Evolutionary conservation across 2,113 vertebrate species (phyloP).

Genomic region (Lophotis ruficrista): DNA sequence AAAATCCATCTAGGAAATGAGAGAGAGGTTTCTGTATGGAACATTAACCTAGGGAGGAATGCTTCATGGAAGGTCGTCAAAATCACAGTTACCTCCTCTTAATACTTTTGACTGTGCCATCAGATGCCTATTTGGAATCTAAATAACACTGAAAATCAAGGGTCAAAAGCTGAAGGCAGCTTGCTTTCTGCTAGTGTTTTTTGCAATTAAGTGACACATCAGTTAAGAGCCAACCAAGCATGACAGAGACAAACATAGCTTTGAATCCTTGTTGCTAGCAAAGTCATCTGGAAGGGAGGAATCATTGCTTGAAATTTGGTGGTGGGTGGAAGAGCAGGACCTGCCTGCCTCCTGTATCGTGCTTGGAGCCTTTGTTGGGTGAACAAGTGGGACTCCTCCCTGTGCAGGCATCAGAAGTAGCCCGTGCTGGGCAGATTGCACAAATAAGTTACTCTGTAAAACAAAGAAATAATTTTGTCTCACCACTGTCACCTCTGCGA

Average conservation of each 20-base stretch:
- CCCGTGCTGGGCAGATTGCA: background rate
- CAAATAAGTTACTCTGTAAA: background rate
- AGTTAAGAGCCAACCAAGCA: background rate
- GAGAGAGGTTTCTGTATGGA: background rate
- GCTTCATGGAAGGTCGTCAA: background rate
- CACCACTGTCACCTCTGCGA: background rate
- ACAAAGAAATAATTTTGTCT: background rate
- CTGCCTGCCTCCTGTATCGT: background rate
- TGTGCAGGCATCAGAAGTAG: background rate
- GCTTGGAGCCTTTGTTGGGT: background rate
- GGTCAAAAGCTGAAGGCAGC: background rate
- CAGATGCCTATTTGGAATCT: background rate
- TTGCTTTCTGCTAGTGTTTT: background rate
- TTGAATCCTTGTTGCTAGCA: background rate
- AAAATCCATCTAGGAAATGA: background rate
- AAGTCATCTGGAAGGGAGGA: background rate
- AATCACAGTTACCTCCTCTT: background rate
- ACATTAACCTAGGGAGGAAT: background rate
- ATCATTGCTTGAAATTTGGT: background rate
- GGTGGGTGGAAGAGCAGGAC: background rate
- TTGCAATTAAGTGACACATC: background rate
- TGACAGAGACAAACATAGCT: background rate
- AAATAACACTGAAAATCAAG: background rate
- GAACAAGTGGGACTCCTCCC: background rate
- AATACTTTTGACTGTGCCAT: background rate